Conservation (phyloP, 2,888 invertebrate genomes). For the Ligdia adustata region DNA sequence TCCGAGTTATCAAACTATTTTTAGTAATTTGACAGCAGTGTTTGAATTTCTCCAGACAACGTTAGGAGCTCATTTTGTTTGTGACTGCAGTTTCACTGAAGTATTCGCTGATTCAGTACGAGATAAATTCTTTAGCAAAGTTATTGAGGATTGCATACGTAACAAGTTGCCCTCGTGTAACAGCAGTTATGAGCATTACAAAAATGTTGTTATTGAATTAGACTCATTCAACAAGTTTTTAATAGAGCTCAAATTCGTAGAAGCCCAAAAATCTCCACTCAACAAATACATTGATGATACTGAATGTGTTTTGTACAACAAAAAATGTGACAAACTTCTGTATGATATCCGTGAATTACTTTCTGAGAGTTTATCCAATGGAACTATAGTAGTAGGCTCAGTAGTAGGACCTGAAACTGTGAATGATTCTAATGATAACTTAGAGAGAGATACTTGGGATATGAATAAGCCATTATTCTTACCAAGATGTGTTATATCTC, state of each 20-base stretch:
- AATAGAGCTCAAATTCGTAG: constrained; percentile 73
- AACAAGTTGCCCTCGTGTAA: constrained; percentile 72
- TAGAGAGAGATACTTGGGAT: constrained; percentile 59
- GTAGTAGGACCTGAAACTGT: constrained; percentile 35
- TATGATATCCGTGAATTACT: constrained; percentile 63
- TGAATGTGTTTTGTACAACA: constrained; percentile 73
- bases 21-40: constrained; percentile 72
- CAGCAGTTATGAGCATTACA: constrained; percentile 67
- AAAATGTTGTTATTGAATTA: constrained; percentile 68
- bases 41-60: constrained; percentile 78
- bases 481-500: constrained; percentile 72
- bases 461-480: constrained; percentile 67
- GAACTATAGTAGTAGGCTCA: constrained; percentile 61
- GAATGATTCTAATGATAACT: constrained; percentile 58
- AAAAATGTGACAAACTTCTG: constrained; percentile 74
- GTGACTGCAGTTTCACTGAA: constrained; percentile 67
- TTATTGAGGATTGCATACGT: constrained; percentile 74
- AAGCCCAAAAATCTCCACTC: constrained; percentile 64
- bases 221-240: constrained; percentile 75
- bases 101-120: constrained; percentile 67
- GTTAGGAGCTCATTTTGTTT: constrained; percentile 67
- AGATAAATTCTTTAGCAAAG: constrained; percentile 70
- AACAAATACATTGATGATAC: constrained; percentile 72
- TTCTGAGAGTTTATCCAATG: constrained; percentile 64
- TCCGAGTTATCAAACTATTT: constrained; percentile 71